Base-by-base conservation (phyloP, 2,113 vertebrate genomes). In the Cardinalis cardinalis region DNA sequence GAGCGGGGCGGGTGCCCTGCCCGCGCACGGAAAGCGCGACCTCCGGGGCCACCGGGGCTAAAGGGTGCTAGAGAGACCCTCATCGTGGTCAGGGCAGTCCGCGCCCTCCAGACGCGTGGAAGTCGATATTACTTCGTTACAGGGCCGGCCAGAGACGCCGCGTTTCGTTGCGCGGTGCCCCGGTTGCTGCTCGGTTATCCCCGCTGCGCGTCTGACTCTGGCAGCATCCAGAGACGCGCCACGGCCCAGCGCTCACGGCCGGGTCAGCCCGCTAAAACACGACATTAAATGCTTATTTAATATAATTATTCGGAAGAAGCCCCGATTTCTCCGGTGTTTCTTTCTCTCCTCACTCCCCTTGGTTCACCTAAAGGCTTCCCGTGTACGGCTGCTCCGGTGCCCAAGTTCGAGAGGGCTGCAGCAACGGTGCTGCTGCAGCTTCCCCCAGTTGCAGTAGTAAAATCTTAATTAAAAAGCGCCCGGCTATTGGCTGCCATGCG, bases 401-500 rank as follows among this genome's bases (percentile, higher is more conserved):
- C 68, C 60, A 88, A 86, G 72, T 90, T 90, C 16, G 79, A 48
- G 64, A 69, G 71, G 64, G 60, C 87, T 72, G 74, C 78, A 40
- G 77, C 84, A 31, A 2, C 34, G 41, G 51, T 60, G 84, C 46
- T 56, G 85, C 84, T 32, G 70, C 94, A 63, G 84, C 48, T 78
- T 90, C 74, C 71, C 86, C 65, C 92, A 58, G 10, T 87, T 92
- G 82, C 58, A 60, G 61, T 12, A 56, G 73, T 85, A 77, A 89
- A 93, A 88, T 89, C 94, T 95, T 87, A 90, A 92, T 96, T 94
- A 95, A 94, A 79, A 81, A 52, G 72, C 51, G 76, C 68, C 87
- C 69, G 88, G 55, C 85, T 48, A 51, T 87, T 88, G 78, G 94
- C 75, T 86, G 68, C 63, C 59, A 19, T 36, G 68, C 1, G 51